Evolutionary conservation across 2,113 vertebrate species (phyloP).

Genomic region (Mesoclemmys tuberculata): DNA sequence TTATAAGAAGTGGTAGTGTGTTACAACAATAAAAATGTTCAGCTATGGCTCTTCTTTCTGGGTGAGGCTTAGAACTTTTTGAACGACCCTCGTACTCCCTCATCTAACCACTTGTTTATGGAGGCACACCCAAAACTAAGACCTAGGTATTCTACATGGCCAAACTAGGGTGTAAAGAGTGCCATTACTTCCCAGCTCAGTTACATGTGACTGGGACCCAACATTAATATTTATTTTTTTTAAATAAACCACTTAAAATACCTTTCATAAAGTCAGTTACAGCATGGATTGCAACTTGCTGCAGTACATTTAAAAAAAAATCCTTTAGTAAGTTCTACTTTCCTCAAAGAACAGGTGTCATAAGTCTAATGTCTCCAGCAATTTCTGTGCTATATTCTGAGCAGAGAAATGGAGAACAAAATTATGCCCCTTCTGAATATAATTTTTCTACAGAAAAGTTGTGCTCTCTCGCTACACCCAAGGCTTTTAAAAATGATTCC

Average conservation of each 20-base stretch:
- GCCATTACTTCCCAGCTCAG: not conserved
- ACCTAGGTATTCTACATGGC: rapidly evolving
- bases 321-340: not conserved
- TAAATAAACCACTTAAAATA: not conserved
- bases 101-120: not conserved
- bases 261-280: not conserved
- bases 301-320: not conserved
- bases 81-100: too few species aligned
- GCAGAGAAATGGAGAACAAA: conserved; percentile 27
- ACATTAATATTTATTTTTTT: conserved; percentile 4
- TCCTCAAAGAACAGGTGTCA: conserved; percentile 15
- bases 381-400: conserved; percentile 24
- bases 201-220: not conserved
- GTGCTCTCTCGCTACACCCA: not conserved
- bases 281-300: not conserved
- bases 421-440: not conserved
- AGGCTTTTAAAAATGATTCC: conserved; percentile 51
- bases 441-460: conserved; percentile 24
- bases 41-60: too few species aligned
- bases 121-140: not conserved
- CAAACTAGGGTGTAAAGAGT: not conserved
- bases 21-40: too few species aligned
- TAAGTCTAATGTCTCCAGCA: conserved; percentile 43
- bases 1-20: too few species aligned
- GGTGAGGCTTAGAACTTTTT: too few species aligned